These are phyloP conservation scores for Linurgus olivaceus DNA, from an alignment of 2,797 vertebrate genomes.

Conservation along the genomic window DNA sequence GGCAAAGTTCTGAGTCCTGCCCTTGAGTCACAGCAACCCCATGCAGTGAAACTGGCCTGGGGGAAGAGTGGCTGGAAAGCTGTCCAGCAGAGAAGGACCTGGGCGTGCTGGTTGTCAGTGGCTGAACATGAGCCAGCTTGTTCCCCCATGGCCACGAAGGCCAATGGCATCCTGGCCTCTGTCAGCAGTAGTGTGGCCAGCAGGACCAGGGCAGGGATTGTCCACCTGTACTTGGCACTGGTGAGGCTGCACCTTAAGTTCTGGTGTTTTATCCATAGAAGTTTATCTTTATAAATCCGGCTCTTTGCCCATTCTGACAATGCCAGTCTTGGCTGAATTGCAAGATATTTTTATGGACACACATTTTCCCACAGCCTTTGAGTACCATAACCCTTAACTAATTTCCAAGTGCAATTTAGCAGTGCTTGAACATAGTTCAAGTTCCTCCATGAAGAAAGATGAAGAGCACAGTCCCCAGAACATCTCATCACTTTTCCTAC, in stretches of 20 bases:
- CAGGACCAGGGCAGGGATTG: not conserved
- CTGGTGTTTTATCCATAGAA: not conserved
- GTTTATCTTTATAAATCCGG: not conserved
- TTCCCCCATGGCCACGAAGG: not conserved
- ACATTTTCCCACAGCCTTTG: not conserved
- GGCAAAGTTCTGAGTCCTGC: not conserved
- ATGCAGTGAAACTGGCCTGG: not conserved
- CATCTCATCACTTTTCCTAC: not conserved
- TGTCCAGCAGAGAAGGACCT: not conserved
- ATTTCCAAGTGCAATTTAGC: not conserved
- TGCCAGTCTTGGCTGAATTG: not conserved
- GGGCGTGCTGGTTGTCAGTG: not conserved
- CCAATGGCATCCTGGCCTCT: not conserved
- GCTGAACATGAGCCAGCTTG: not conserved
- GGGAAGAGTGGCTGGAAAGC: not conserved
- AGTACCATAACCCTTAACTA: not conserved
- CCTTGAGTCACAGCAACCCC: not conserved
- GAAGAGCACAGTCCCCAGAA: not conserved
- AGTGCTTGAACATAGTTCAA: not conserved
- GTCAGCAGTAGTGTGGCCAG: not conserved
- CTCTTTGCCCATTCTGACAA: not conserved
- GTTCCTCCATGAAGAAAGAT: not conserved
- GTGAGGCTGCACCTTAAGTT: not conserved
- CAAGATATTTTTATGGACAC: not conserved
- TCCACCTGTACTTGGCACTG: not conserved